Conservation (phyloP, 2,113 vertebrate genomes). For the Emydocephalus ijimae region DNA sequence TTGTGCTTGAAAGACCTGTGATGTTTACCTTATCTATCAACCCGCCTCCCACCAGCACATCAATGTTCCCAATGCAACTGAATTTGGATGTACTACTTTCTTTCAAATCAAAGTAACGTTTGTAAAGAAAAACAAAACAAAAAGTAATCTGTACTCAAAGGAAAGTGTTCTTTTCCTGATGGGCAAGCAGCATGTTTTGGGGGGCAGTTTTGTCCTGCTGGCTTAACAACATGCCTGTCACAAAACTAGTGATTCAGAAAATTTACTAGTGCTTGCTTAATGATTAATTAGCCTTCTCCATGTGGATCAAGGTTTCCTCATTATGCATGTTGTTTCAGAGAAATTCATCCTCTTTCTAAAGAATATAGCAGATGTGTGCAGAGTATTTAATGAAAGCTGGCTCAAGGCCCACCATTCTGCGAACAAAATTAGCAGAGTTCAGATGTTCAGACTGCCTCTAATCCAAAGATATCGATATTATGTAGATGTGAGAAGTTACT, state of each 20-base stretch:
- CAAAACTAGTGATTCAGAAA: constrained; percentile 67
- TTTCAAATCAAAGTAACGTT: constrained; percentile 44
- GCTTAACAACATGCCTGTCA: constrained; percentile 59
- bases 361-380: neutral
- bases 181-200: constrained; percentile 54
- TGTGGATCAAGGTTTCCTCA: constrained; percentile 51
- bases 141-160: constrained; percentile 46
- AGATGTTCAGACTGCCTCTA: constrained; percentile 27
- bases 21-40: neutral
- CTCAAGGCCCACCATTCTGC: constrained; percentile 2
- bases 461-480: neutral
- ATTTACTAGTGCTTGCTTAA: constrained; percentile 65
- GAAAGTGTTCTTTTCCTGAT: constrained; percentile 52
- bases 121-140: constrained; percentile 47
- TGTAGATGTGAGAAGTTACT: neutral
- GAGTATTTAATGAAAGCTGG: constrained; percentile 42
- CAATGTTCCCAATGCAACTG: constrained; percentile 49
- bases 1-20: constrained; percentile 19
- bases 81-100: constrained; percentile 36
- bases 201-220: constrained; percentile 31
- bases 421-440: constrained; percentile 18
- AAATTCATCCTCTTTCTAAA: constrained; percentile 57
- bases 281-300: constrained; percentile 68
- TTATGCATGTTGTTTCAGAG: constrained; percentile 54
- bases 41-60: neutral